Base-by-base conservation (phyloP, 2,113 vertebrate genomes). In the Syngnathoides biaculeatus region DNA sequence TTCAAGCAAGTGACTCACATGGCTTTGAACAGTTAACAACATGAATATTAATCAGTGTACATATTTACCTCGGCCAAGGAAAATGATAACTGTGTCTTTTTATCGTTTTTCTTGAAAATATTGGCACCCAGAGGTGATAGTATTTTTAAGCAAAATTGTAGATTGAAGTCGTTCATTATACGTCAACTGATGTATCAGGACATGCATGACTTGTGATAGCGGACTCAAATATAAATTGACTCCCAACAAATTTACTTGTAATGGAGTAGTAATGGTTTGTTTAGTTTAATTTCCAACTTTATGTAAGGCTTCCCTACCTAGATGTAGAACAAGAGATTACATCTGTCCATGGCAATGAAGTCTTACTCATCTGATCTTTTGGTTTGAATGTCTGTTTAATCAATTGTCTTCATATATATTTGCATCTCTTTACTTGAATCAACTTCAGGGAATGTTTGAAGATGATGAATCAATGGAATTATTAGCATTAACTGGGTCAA, bases 401-500 rank as follows among this genome's bases (percentile, higher is more conserved):
- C 26, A 11, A 62, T 17, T 15, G 40, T 40, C 5, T 61, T 40
- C 35, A n/a, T 4, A 60, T 38, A 59, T 55, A 52, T 15, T 22
- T 67, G 20, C 30, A 8, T 48, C 20, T 64, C n/a, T 67, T 65
- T 73, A 13, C 9, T 73, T 67, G 63, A 55, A 72, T 62, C 74
- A 52, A 47, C 53, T 55, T 60, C 9, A 53, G 58, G 3, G 19
- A 57, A 58, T 10, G 14, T 40, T 61, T 40, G 55, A 68, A 68
- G 30, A 71, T 74, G 75, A 79, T 69, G 66, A 72, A 74, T 81
- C 68, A 14, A 61, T 64, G 67, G 67, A 62, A 72, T 73, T 69
- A 68, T 79, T 84, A 69, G 39, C 79, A 71, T 64, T 48, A 79
- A 84, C 24, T 75, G 75, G 78, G 75, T 83, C 81, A 84, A 39